These are phyloP conservation scores for Yoshiicerus persimilis DNA, from an alignment of 1,140 invertebrate genomes.

Conservation along the genomic window DNA sequence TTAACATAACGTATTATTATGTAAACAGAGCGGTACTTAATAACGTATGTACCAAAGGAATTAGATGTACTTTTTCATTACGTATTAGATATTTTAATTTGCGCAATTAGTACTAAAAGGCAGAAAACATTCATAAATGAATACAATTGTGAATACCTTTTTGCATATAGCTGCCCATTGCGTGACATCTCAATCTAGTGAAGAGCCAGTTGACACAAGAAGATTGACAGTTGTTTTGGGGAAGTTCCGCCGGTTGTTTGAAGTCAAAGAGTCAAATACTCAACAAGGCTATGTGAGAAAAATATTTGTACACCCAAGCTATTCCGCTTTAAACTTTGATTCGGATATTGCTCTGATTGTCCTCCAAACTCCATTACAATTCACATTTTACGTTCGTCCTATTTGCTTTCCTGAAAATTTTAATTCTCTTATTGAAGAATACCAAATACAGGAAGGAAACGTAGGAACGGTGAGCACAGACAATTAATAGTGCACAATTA, in stretches of 20 bases:
- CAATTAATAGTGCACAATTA: not conserved
- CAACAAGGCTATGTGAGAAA: conserved; percentile 29
- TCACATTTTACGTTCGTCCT: conserved; percentile 44
- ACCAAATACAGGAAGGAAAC: conserved; percentile 35
- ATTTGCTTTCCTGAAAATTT: conserved; percentile 43
- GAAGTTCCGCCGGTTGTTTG: conserved; percentile 24
- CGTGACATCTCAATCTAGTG: conserved; percentile 29
- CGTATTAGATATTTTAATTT: no score
- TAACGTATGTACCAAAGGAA: no score
- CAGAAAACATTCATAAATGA: no score
- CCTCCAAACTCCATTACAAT: conserved; percentile 4
- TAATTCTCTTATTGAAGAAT: conserved; percentile 44
- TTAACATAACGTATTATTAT: no score
- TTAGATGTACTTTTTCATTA: no score
- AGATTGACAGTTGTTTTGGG: conserved; percentile 39
- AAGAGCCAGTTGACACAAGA: not conserved
- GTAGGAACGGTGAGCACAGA: conserved; percentile 33
- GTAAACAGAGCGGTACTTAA: not conserved
- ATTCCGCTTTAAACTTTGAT: conserved; percentile 42
- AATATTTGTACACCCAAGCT: conserved; percentile 39
- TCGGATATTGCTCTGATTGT: conserved; percentile 47
- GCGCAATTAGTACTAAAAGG: no score
- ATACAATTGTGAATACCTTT: no score
- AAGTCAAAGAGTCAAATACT: conserved; percentile 34
- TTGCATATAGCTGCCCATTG: conserved; percentile 39